These are phyloP conservation scores for Tamandua tetradactyla DNA, from an alignment of 2,797 vertebrate species.

Conservation along the genomic window DNA sequence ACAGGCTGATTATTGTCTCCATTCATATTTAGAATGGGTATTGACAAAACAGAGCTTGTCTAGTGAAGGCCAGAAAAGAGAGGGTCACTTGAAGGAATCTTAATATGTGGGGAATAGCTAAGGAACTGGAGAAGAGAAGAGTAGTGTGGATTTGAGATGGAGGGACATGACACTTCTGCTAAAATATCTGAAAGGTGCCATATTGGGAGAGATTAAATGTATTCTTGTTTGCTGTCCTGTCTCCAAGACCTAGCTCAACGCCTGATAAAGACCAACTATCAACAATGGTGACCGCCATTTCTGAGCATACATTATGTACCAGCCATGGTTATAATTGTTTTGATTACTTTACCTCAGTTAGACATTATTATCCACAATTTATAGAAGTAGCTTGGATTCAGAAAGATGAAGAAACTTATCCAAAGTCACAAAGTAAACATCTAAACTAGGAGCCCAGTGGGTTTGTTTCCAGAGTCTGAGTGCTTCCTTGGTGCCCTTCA, in stretches of 20 bases:
- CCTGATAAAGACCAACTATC: background rate
- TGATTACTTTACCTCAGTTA: background rate
- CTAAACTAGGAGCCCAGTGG: background rate
- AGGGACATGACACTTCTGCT: background rate
- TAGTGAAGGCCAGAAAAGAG: background rate
- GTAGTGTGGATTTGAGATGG: background rate
- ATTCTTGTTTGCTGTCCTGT: background rate
- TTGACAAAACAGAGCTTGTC: background rate
- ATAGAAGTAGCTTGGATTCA: background rate
- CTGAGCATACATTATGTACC: background rate
- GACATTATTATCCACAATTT: background rate
- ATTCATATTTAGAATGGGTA: background rate
- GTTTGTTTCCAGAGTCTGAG: background rate
- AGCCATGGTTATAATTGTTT: background rate
- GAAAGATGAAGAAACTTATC: background rate
- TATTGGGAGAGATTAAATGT: background rate
- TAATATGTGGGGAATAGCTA: background rate
- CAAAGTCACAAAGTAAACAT: background rate
- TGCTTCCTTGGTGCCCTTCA: background rate
- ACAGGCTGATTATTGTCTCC: background rate
- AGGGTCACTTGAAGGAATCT: background rate
- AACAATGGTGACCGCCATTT: background rate
- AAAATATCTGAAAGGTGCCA: background rate
- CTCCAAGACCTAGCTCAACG: no score
- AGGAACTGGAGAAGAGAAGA: background rate